Conservation (phyloP, 2,888 invertebrate genomes). For the Trichogramma dendrolimi region DNA sequence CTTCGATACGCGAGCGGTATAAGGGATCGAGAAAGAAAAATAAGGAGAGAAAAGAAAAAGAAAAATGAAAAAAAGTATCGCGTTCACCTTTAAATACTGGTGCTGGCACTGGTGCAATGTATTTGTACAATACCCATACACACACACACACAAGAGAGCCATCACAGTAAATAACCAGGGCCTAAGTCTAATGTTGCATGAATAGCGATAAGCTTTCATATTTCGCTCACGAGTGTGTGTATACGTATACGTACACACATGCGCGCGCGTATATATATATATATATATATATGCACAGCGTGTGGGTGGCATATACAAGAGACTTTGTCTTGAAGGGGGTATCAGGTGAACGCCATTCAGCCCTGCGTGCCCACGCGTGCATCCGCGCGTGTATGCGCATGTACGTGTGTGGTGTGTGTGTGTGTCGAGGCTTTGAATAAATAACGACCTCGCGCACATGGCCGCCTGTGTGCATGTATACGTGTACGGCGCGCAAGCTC, state of each 20-base stretch:
- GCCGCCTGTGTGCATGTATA: background rate
- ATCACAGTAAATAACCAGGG: slow-evolving; percentile 43
- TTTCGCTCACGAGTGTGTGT: slow-evolving; percentile 34
- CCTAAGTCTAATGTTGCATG: slow-evolving; percentile 51
- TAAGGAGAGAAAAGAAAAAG: slow-evolving; percentile 2
- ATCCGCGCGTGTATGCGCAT: too few relatives aligned
- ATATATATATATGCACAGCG: slow-evolving; percentile 7
- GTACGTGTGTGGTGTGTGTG: too few relatives aligned
- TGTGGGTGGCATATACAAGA: background rate
- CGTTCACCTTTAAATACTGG: too few relatives aligned
- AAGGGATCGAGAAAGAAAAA: background rate
- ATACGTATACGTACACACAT: slow-evolving; percentile 27
- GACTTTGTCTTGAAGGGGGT: slow-evolving; percentile 22
- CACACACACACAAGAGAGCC: slow-evolving; percentile 2
- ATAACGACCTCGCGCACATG: slow-evolving; percentile 32
- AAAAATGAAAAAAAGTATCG: slow-evolving; percentile 10
- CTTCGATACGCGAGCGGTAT: background rate
- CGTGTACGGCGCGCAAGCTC: too few relatives aligned
- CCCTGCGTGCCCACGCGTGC: slow-evolving; percentile 6
- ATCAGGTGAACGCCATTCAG: slow-evolving; percentile 38
- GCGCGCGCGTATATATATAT: slow-evolving; percentile 17
- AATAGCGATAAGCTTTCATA: slow-evolving; percentile 50
- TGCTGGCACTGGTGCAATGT: too few relatives aligned
- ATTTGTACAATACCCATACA: too few relatives aligned
- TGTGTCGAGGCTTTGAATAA: slow-evolving; percentile 36